phyloP scores from a whole-genome alignment of 1,140 invertebrate species.

The Drosophila jambulina region DNA sequence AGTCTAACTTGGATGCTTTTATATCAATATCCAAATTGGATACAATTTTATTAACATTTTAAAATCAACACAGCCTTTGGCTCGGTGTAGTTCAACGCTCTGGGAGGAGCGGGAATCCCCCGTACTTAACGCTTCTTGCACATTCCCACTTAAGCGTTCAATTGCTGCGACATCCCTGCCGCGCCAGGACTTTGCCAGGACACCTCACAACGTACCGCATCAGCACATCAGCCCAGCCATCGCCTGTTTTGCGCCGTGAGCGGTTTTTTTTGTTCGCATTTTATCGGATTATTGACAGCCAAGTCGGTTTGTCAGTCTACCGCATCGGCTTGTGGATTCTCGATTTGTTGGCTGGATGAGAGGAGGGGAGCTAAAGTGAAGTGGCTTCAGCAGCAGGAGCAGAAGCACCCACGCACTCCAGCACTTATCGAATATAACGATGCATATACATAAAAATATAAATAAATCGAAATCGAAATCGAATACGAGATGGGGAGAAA shows the following conservation, averaged over 20 bases:
- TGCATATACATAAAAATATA: constrained; percentile 7
- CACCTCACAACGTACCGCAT: constrained; percentile 9
- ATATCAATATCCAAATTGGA: neutral
- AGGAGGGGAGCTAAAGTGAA: neutral
- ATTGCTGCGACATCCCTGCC: constrained; percentile 50
- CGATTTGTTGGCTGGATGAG: constrained; percentile 3
- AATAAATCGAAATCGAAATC: neutral
- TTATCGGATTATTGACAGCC: constrained; percentile 78
- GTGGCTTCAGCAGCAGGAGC: constrained; percentile 15
- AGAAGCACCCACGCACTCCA: constrained; percentile 49
- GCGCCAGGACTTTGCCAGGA: constrained; percentile 10
- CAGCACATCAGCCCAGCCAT: constrained; percentile 2
- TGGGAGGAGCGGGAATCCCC: constrained; percentile 1
- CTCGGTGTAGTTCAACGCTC: neutral
- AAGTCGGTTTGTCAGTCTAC: constrained; percentile 59
- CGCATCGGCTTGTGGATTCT: constrained; percentile 41
- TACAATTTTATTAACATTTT: neutral
- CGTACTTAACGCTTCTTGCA: constrained; percentile 68
- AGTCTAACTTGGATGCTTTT: neutral
- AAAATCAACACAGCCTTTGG: neutral
- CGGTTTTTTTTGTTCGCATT: constrained; percentile 52
- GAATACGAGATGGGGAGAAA: neutral
- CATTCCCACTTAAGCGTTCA: constrained; percentile 71
- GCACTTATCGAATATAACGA: constrained; percentile 57
- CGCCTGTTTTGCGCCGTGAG: constrained; percentile 19